These are phyloP conservation scores for Capromys pilorides DNA, from an alignment of 2,797 vertebrate species.

Conservation along the genomic window DNA sequence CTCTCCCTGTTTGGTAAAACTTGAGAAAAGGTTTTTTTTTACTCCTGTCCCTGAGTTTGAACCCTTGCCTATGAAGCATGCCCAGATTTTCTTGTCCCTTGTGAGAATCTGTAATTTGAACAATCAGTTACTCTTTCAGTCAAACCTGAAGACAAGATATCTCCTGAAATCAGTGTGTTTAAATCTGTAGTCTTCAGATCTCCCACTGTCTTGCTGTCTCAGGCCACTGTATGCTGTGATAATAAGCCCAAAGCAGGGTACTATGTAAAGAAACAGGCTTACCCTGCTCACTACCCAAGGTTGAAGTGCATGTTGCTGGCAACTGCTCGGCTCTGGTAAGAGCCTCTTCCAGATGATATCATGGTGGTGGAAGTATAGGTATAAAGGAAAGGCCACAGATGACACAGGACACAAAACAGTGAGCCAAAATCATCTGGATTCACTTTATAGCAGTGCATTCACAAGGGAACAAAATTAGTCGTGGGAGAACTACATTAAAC, in stretches of 20 bases:
- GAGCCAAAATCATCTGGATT: background rate
- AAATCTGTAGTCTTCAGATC: background rate
- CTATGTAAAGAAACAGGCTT: background rate
- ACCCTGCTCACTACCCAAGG: background rate
- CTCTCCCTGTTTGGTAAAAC: background rate
- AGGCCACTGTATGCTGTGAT: background rate
- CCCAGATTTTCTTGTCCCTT: background rate
- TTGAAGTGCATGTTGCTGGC: background rate
- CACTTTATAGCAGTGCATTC: background rate
- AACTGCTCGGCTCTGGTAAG: background rate
- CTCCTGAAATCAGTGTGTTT: background rate
- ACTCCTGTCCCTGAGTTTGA: background rate
- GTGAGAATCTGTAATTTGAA: background rate
- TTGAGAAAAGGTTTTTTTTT: background rate
- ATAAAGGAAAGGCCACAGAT: background rate
- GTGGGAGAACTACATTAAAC: background rate
- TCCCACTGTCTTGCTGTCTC: background rate
- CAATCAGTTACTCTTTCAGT: background rate
- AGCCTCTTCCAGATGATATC: background rate
- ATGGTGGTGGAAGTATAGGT: background rate
- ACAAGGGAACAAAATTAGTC: background rate
- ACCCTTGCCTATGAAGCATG: background rate
- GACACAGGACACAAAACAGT: background rate
- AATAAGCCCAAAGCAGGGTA: background rate
- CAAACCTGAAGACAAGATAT: background rate